Evolutionary conservation across 2,888 invertebrate species (phyloP).

Genomic region (Petrophora chlorosata): DNA sequence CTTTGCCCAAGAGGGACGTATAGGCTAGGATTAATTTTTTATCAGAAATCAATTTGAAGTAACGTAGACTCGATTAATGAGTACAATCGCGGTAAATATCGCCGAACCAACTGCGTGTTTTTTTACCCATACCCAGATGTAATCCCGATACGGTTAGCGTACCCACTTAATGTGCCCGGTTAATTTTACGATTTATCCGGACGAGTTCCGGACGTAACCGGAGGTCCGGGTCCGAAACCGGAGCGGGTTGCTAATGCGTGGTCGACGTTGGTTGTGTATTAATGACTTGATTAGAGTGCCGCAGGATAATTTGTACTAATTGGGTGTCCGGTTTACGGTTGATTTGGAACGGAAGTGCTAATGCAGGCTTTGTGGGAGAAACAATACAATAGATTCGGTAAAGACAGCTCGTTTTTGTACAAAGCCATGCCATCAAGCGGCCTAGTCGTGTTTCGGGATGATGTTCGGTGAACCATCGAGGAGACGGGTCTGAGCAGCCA

Average conservation of each 20-base stretch:
- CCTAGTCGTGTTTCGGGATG: too few relatives aligned
- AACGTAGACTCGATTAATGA: too few relatives aligned
- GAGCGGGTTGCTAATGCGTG: slow-evolving; percentile 36
- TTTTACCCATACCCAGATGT: slow-evolving; percentile 12
- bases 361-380: slow-evolving; percentile 16
- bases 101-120: slow-evolving; percentile 3
- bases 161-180: slow-evolving; percentile 28
- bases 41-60: too few relatives aligned
- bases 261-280: slow-evolving; percentile 36
- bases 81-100: not conserved
- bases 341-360: slow-evolving; percentile 16
- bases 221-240: slow-evolving; percentile 27
- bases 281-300: slow-evolving; percentile 41
- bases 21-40: too few relatives aligned
- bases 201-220: slow-evolving; percentile 25
- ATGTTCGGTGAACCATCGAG: too few relatives aligned
- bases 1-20: too few relatives aligned
- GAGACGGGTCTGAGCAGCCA: too few relatives aligned
- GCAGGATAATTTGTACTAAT: slow-evolving; percentile 36
- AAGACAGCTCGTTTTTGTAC: too few relatives aligned
- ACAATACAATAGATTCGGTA: too few relatives aligned
- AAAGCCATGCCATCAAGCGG: too few relatives aligned
- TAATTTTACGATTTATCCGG: slow-evolving; percentile 36
- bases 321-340: slow-evolving; percentile 35
- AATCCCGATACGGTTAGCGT: slow-evolving; percentile 11